A percentile compares a stretch with the other conserved stretches of the same genome.
Evolutionary conservation across 2,113 vertebrate species (phyloP).

Genomic region (Tragelaphus strepsiceros): DNA sequence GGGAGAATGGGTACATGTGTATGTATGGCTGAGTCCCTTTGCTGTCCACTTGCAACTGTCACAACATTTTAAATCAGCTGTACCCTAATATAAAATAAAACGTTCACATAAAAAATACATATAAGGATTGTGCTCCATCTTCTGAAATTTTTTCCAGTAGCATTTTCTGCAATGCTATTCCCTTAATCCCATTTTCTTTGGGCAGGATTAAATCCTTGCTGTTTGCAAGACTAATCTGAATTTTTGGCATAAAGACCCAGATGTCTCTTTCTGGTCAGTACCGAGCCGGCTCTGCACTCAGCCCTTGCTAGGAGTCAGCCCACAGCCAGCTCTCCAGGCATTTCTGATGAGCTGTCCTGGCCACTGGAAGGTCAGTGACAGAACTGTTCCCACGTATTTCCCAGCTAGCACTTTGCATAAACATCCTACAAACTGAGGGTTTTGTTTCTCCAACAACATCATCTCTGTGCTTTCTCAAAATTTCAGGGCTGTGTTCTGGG

Average conservation of each 20-base stretch:
- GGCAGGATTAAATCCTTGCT: background rate
- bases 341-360: background rate
- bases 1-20: background rate
- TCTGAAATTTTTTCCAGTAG: background rate
- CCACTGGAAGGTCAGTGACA: rapidly evolving
- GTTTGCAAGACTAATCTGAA: background rate
- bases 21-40: background rate
- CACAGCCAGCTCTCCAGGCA: too few species aligned
- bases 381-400: rapidly evolving
- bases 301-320: background rate
- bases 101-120: background rate
- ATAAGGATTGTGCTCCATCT: rapidly evolving
- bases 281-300: background rate
- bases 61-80: background rate
- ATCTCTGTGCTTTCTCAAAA: background rate
- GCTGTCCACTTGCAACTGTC: background rate
- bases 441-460: background rate
- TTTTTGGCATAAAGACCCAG: background rate
- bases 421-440: too few species aligned
- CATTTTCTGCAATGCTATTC: background rate
- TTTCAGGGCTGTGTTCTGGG: too few species aligned
- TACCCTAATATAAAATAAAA: background rate
- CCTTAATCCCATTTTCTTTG: background rate
- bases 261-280: background rate
- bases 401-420: too few species aligned